Base-by-base conservation (phyloP, 2,797 vertebrate genomes). In the Antennarius maculatus region DNA sequence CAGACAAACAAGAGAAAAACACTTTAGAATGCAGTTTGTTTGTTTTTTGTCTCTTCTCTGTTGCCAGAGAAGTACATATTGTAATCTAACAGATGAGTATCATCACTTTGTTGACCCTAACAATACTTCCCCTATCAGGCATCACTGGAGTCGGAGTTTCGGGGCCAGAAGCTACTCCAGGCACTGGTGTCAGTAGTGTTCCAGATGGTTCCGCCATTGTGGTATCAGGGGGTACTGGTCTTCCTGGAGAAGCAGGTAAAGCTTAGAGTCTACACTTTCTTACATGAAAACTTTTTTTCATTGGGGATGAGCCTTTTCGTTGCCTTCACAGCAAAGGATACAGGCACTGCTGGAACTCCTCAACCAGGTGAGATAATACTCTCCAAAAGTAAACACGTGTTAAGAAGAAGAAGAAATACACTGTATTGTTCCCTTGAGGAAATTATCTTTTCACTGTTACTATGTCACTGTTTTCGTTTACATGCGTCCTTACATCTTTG, bases 231-330 rank as follows among this genome's bases (percentile, higher is more conserved):
- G 86, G 75, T 10, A 89, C 89, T 6, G 85, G 85, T 13, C 61
- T 81, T 39, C 82, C 89, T 16, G 8, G 42, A 54, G 91, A 88
- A 77, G 85, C 87, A 87, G 86, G 92, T 93, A 72, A 56, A 49
- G 31, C 18, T 17, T 28, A 45, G 0, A 51, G 23, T 23, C 7
- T 15, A 3, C 1, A 18, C 4, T 31, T 16, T 59, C 4, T 12
- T 29, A 7, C 7, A 54, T 28, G 1, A 45, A 1, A 0, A 1
- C 11, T 59, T 7, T 23, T 23, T n/a, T 60, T 5, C 12, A 27
- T 52, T 54, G 6, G 28, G 2, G 61, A 45, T 61, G 1, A 66
- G 52, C 2, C 28, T 49, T 23, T 61, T n/a, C 29, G 15, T 60
- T 86, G 17, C 41, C 67, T 74, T 77, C 65, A 74, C 86, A 94